Percentiles rank a stretch among this genome's conserved stretches.
phyloP scores from a whole-genome alignment of 1,140 invertebrate genomes.

The Homarus americanus region DNA sequence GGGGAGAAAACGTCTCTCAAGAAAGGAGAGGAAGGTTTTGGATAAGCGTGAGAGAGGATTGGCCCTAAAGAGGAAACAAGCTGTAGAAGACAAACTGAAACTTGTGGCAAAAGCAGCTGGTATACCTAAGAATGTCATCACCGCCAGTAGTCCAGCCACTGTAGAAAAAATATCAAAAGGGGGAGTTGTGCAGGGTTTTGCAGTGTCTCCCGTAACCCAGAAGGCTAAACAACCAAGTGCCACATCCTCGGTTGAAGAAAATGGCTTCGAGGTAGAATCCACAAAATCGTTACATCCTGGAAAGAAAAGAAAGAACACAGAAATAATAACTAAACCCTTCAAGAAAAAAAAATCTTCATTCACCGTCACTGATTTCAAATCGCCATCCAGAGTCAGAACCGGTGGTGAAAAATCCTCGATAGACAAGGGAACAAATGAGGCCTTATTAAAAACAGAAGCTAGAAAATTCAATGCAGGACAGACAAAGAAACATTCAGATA shows the following conservation, averaged over 20 bases:
- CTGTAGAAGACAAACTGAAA: constrained; percentile 6
- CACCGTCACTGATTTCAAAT: background rate
- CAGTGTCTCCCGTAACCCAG: constrained; percentile 23
- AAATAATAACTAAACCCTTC: background rate
- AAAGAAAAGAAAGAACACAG: background rate
- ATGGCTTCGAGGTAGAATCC: constrained; percentile 3
- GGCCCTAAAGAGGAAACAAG: background rate
- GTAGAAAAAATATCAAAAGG: background rate
- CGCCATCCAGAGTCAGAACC: background rate
- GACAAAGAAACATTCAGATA: background rate
- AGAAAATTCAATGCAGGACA: background rate
- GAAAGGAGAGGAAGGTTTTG: background rate
- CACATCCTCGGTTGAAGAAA: background rate
- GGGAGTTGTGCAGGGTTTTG: constrained; percentile 15
- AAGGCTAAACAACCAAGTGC: background rate
- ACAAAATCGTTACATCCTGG: background rate
- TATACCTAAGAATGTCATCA: background rate
- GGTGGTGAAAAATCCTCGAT: background rate
- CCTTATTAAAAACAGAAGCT: background rate
- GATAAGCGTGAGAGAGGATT: constrained; percentile 1
- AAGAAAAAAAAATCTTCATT: constrained; percentile 20
- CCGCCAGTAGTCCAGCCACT: background rate
- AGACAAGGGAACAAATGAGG: background rate
- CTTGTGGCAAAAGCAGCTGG: background rate
- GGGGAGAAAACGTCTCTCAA: background rate